These are phyloP conservation scores for Drosophila phalerata DNA, from an alignment of 2,888 invertebrate species.

Conservation along the genomic window DNA sequence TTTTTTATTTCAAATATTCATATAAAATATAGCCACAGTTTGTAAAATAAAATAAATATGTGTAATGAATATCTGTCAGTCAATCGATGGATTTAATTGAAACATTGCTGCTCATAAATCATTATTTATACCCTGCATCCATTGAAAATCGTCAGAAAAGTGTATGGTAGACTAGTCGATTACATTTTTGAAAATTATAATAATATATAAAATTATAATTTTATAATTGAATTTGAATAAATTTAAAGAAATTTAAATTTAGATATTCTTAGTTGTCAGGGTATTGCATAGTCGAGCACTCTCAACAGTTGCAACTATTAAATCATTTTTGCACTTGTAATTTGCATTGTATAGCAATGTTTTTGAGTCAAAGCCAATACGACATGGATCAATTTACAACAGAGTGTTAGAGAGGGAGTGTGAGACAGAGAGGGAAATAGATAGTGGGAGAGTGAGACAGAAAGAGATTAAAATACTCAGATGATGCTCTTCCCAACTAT, in stretches of 20 bases:
- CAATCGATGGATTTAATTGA: slow-evolving; percentile 1
- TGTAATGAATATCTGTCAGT: slow-evolving; percentile 1
- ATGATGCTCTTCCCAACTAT: slow-evolving; percentile 7
- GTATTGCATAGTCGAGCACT: not conserved
- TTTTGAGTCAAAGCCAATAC: slow-evolving; percentile 47
- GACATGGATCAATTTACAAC: slow-evolving; percentile 66
- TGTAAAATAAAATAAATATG: not conserved
- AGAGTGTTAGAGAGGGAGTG: slow-evolving; percentile 23
- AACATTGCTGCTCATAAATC: slow-evolving; percentile 1
- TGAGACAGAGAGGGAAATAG: slow-evolving; percentile 2
- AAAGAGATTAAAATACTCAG: slow-evolving; percentile 16
- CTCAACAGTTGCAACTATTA: slow-evolving; percentile 19
- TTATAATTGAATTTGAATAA: too few species aligned
- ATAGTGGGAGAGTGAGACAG: not conserved
- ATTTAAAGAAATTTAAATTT: too few species aligned
- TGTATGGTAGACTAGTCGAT: not conserved
- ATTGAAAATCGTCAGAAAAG: not conserved
- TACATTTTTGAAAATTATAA: too few species aligned
- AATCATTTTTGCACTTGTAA: slow-evolving; percentile 57
- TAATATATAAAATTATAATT: too few species aligned
- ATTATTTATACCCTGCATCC: not conserved
- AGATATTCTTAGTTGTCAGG: too few species aligned
- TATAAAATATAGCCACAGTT: not conserved
- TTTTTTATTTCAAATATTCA: not conserved
- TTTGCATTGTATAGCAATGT: slow-evolving; percentile 59